Evolutionary conservation across 2,888 invertebrate genomes (phyloP).

Genomic region (Zele albiditarsus): DNA sequence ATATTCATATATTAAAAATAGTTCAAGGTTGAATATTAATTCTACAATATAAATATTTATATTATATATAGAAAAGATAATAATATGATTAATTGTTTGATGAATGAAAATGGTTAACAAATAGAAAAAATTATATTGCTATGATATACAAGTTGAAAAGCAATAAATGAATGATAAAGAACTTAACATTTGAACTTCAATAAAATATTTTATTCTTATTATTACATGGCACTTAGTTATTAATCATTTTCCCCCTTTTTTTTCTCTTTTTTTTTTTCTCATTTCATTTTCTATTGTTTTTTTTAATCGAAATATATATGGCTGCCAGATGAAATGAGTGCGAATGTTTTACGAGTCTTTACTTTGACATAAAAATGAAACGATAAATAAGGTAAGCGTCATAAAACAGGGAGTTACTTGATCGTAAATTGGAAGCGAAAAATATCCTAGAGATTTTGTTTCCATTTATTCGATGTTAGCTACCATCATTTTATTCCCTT

Average conservation of each 20-base stretch:
- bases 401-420: conserved; percentile 10
- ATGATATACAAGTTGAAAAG: too few species aligned
- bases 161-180: not conserved
- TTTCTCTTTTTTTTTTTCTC: not conserved
- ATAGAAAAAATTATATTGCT: too few species aligned
- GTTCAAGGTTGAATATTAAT: too few species aligned
- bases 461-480: not conserved
- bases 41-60: too few species aligned
- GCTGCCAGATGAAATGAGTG: conserved; percentile 1
- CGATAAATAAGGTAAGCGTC: conserved; percentile 19
- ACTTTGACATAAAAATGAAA: conserved; percentile 7
- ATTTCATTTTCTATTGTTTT: not conserved
- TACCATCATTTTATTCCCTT: not conserved
- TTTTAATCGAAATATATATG: not conserved
- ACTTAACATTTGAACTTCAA: not conserved
- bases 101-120: too few species aligned
- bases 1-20: too few species aligned
- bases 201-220: not conserved
- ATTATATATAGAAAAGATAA: too few species aligned
- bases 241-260: not conserved
- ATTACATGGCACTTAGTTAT: not conserved
- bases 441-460: not conserved
- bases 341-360: conserved; percentile 25
- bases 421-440: conserved; percentile 14
- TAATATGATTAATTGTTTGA: too few species aligned